Conservation (phyloP, 2,888 invertebrate species). For the Polydesmus complanatus region DNA sequence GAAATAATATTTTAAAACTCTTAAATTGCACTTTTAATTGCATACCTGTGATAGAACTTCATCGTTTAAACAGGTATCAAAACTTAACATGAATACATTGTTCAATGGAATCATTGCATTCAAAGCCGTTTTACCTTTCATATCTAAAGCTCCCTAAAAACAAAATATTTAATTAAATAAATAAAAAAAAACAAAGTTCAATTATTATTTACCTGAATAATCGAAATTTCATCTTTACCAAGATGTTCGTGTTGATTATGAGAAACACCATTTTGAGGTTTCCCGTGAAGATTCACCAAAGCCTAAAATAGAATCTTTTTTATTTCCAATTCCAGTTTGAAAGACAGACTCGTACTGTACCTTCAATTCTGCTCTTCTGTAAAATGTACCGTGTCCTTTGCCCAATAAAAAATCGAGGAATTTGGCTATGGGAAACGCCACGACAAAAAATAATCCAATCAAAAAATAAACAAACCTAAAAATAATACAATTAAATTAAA, state of each 20-base stretch:
- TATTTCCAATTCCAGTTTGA: background rate
- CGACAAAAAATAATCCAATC: slow-evolving; percentile 28
- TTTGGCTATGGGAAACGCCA: slow-evolving; percentile 31
- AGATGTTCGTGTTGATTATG: slow-evolving; percentile 20
- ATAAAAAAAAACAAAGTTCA: background rate
- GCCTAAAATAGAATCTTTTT: slow-evolving; percentile 20
- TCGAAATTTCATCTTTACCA: slow-evolving; percentile 28
- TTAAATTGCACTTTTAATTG: background rate
- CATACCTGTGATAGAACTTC: background rate
- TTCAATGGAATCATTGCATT: slow-evolving; percentile 29
- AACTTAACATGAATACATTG: slow-evolving; percentile 27
- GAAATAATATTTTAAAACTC: background rate
- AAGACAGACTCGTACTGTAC: background rate
- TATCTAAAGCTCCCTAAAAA: slow-evolving; percentile 28
- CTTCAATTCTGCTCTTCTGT: slow-evolving; percentile 28
- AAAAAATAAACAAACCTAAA: slow-evolving; percentile 29
- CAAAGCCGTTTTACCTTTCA: slow-evolving; percentile 27
- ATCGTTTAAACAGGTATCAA: slow-evolving; percentile 22
- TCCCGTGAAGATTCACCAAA: slow-evolving; percentile 29
- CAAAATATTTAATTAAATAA: background rate
- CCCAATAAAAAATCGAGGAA: slow-evolving; percentile 31
- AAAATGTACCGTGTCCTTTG: slow-evolving; percentile 29
- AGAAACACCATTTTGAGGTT: background rate
- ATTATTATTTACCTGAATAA: slow-evolving; percentile 27
- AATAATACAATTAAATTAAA: too few relatives aligned